Evolutionary conservation across 2,797 vertebrate genomes (phyloP), one percentile per base, ranked within the genome.

Genomic region (Microctenopoma stevenorrisi): DNA sequence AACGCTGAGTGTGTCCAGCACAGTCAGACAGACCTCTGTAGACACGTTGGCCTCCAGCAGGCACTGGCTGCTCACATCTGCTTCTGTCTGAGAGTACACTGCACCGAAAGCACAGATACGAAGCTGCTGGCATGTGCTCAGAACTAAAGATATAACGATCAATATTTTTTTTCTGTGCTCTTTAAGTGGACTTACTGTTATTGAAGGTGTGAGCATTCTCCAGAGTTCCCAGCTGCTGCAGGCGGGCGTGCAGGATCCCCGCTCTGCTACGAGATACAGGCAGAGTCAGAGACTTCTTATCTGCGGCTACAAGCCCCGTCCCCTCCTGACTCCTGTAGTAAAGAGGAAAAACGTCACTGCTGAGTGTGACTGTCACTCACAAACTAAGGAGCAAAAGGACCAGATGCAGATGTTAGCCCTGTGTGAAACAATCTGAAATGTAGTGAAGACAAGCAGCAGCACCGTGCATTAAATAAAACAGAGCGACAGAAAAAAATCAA

Each of bases 231-330:
- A 99, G 95, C 89, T 97, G 97, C 90, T 98, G 97, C 72, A 99
- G 95, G 87, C 97, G 97, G 82, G 96, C 95, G 84, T 98, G 97
- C 88, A 98, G 91, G 89, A 98, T 95, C 77, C 97, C 96, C 80
- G 96, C 94, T 95, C 97, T 99, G 96, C 95, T 98, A 94, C 97
- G 98, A 95, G 97, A 97, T 94, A 98, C 96, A 92, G 97, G 97
- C 85, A 99, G 96, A 94, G 97, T 99, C 94, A 98, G 95, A 94
- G 96, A 97, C 91, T 96, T 99, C 95, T 96, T 96, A 91, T 99
- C 98, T 90, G 96, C 92, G 91, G 94, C 93, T 88, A 96, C 91
- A 89, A 94, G 93, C 92, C 95, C 96, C 79, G 92, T 89, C 92
- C 94, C 96, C 90, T 98, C 97, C 94, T 97, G 97, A 95, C 94